Evolutionary conservation across 2,888 invertebrate species (phyloP).

Genomic region (Pseudolycoriella hygida): DNA sequence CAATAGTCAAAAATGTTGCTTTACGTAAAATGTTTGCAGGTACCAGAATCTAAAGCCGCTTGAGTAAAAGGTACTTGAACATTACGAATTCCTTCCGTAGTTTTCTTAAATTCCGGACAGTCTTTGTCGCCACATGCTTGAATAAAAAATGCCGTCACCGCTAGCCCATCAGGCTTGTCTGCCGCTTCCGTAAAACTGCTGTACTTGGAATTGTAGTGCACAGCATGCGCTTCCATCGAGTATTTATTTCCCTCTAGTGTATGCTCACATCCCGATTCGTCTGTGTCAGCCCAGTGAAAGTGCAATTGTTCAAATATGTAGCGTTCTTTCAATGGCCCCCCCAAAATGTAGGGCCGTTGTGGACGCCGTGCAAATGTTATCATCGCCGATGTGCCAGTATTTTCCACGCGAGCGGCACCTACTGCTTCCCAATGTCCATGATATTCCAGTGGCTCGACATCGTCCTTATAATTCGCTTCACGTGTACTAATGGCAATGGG

Average conservation of each 20-base stretch:
- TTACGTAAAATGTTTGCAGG: too few species aligned
- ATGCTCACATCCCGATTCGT: constrained; percentile 63
- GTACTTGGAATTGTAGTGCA: constrained; percentile 58
- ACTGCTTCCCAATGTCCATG: constrained; percentile 30
- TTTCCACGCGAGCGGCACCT: constrained; percentile 25
- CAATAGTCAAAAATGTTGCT: too few species aligned
- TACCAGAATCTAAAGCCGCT: constrained; percentile 27
- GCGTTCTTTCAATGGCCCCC: constrained; percentile 45
- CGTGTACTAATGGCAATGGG: constrained; percentile 29
- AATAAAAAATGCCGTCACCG: constrained; percentile 51
- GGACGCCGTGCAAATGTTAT: constrained; percentile 40
- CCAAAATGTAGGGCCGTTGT: constrained; percentile 38
- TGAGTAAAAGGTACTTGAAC: constrained; percentile 25
- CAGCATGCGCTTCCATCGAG: constrained; percentile 62
- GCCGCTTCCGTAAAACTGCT: constrained; percentile 42
- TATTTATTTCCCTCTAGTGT: constrained; percentile 54
- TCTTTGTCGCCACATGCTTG: constrained; percentile 41
- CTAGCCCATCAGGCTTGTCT: constrained; percentile 49
- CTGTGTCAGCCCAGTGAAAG: constrained; percentile 64
- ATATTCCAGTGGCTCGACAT: constrained; percentile 27
- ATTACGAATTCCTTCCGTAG: constrained; percentile 33
- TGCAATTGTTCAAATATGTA: constrained; percentile 62
- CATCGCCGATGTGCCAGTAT: constrained; percentile 33
- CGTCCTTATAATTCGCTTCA: constrained; percentile 27
- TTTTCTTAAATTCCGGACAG: constrained; percentile 36